phyloP scores from a whole-genome alignment of 2,113 vertebrate genomes.

The Craseonycteris thonglongyai region DNA sequence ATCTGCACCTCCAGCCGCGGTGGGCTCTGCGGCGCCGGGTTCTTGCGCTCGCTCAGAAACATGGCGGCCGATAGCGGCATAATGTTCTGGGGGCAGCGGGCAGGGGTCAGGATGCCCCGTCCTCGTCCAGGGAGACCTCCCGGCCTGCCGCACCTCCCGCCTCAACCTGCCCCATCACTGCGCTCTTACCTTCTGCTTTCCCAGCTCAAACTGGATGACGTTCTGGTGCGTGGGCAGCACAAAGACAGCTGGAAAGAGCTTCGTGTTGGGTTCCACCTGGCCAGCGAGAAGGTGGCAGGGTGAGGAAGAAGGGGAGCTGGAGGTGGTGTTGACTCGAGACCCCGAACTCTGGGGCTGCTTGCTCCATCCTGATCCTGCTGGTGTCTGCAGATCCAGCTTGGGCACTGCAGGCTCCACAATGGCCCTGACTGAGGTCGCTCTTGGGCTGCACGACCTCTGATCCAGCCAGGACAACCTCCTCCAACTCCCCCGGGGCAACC shows the following conservation, averaged over 20 bases:
- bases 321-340: not conserved
- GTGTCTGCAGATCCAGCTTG: not conserved
- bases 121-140: not conserved
- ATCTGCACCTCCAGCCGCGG: conserved; percentile 89
- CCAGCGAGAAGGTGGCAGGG: not conserved
- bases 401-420: not conserved
- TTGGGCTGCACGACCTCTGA: not conserved
- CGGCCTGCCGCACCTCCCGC: not conserved
- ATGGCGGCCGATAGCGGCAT: conserved; percentile 97
- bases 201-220: conserved; percentile 91
- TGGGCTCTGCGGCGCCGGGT: conserved; percentile 91
- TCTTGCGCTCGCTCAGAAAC: conserved; percentile 92
- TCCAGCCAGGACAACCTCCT: not conserved
- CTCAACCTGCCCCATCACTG: not conserved
- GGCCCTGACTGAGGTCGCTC: not conserved
- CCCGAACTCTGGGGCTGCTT: not conserved
- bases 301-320: not conserved
- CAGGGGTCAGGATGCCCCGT: not conserved
- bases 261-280: conserved; percentile 97
- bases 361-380: not conserved
- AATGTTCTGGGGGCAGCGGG: conserved; percentile 84
- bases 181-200: conserved; percentile 91
- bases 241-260: conserved; percentile 92
- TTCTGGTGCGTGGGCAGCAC: conserved; percentile 89
- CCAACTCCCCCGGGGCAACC: not conserved